Base-by-base conservation (phyloP, 2,113 vertebrate genomes). In the Centropristis striata region DNA sequence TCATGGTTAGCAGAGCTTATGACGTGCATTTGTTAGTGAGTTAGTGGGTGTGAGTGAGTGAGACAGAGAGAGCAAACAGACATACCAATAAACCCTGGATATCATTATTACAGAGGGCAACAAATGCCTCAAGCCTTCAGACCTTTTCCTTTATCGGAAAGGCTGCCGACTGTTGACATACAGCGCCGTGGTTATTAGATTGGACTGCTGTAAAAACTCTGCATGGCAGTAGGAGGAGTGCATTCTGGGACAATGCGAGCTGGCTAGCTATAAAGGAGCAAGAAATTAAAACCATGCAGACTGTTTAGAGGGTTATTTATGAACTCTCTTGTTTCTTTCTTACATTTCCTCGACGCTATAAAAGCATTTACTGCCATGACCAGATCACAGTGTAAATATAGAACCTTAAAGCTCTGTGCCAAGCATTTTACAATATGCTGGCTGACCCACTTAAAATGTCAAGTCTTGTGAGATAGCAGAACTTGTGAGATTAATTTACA, bases 391-490 rank as follows among this genome's bases (percentile, higher is more conserved):
- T 23, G 59, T 57, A 71, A 65, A 78, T 73, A 67, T n/a, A 75
- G 54, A 80, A 39, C 23, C 21, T 46, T 65, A 59, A 63, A 68
- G 44, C 44, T 10, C 65, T 36, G 41, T 46, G 53, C 27, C 28
- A 66, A 55, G 41, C 46, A 53, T 51, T 77, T 57, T n/a, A 25
- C 36, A 23, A n/a, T 57, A 41, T 50, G 75, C 42, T 51, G 14
- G n/a, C 51, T 78, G 73, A 84, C 78, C 72, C 44, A 86, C 46
- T 85, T 89, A 66, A 75, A 69, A 71, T 41, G 46, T 68, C 41
- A 51, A 60, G 3, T 72, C 51, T 54, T 60, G 20, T 14, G 21
- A 69, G n/a, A 68, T 13, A 41, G 25, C 4, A 55, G 57, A 81
- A 66, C 18, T 11, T 51, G 6, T 41, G 63, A 32, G 57, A 65